Evolutionary conservation across 2,888 invertebrate genomes (phyloP), one percentile per base, ranked within the genome.

Genomic region (Macaria liturata): DNA sequence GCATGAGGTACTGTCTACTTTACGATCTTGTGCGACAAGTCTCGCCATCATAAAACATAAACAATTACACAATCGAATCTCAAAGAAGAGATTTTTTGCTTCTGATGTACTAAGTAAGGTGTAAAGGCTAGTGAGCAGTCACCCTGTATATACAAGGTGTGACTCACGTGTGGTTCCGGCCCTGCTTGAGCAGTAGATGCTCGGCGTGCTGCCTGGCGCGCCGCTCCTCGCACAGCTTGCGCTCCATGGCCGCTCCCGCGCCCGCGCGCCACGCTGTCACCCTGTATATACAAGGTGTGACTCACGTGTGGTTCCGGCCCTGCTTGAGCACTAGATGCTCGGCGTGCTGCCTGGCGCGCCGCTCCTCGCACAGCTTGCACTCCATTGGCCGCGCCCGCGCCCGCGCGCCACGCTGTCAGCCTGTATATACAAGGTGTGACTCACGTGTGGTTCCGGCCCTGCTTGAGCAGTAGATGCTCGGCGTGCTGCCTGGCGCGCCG

Each of bases 221-320:
- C 49, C 97, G 92, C 88, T 98, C 98, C 65, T 98, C 98, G 46
- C 94, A 94, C 64, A 98, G 92, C 65, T 96, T 95, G 70, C 97
- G 94, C 90, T 98, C 98, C 69, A 98, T 92, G 68, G 95, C 94
- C 75, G 96, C 95, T 7, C 84, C 98, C 70, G 95, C 77, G 61
- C 81, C 54, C 39, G 30, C 32, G 1, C 80, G 97, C 95, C 78
- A 98, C 57, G 71, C 61, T 0, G 78, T 61, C 68, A 79, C 71
- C 55, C 81, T 81, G 68, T 9, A 3, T 7, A 9, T 7, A 53
- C 8, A 31, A 1, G 4, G 9, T 34, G n/a, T 32, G 8, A 32
- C 32, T 30, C 9, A 42, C 57, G 4, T 31, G 6, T 69, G 58
- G 0, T 74, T 73, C 9, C 74, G 64, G 43, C 50, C 50, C 32